Evolutionary conservation across 1,140 invertebrate genomes (phyloP).

Genomic region (Ectropis grisescens): DNA sequence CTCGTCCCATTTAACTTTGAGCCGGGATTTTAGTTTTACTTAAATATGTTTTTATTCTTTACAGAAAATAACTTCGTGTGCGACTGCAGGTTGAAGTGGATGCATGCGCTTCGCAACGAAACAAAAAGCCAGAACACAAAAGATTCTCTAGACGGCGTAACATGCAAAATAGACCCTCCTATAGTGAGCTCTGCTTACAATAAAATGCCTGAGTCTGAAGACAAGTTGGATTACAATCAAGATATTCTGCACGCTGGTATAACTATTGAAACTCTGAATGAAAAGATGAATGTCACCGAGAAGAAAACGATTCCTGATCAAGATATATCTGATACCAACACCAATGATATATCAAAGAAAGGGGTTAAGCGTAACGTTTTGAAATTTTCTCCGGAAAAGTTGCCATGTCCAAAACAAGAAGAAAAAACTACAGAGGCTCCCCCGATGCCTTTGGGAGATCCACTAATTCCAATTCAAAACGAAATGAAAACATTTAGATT

Average conservation of each 20-base stretch:
- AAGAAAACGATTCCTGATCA: conserved; percentile 24
- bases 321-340: conserved; percentile 1
- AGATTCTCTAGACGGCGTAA: conserved; percentile 75
- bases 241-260: conserved; percentile 32
- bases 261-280: conserved; percentile 28
- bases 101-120: conserved; percentile 79
- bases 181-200: conserved; percentile 54
- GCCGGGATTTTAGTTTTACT: no score
- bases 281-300: conserved; percentile 41
- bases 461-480: conserved; percentile 56
- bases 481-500: conserved; percentile 60
- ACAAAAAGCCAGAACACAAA: conserved; percentile 78
- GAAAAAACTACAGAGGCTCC: conserved; percentile 43
- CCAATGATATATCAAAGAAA: conserved; percentile 30
- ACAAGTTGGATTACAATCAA: conserved; percentile 34
- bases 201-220: conserved; percentile 36
- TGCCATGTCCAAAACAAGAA: conserved; percentile 45
- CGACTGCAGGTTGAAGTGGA: conserved; percentile 83
- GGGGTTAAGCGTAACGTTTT: conserved; percentile 41
- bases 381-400: conserved; percentile 44
- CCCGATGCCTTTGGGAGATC: conserved; percentile 33
- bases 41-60: conserved; percentile 41
- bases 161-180: conserved; percentile 74
- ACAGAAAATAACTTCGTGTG: conserved; percentile 84
- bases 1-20: no score